A percentile compares a stretch with the other conserved stretches of the same genome.
Conservation (phyloP, 2,797 vertebrate species). For the Megalops cyprinoides region DNA sequence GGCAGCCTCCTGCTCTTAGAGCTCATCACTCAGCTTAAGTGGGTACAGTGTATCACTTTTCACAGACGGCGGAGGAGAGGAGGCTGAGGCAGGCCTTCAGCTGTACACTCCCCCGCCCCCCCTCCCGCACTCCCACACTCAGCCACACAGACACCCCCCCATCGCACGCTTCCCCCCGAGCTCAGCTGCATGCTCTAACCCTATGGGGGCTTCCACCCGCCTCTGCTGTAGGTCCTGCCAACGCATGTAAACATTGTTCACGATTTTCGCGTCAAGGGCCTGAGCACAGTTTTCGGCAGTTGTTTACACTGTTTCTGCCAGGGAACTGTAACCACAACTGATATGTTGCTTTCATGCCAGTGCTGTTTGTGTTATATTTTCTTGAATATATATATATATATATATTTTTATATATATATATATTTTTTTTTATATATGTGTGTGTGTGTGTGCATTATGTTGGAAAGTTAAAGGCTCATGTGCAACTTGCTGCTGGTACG, state of each 20-base stretch:
- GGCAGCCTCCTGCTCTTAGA: constrained; percentile 78
- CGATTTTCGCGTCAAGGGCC: not conserved
- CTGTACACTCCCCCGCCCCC: constrained; percentile 35
- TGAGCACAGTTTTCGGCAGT: not conserved
- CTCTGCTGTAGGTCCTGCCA: constrained; percentile 29
- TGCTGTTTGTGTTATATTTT: not conserved
- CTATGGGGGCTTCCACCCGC: constrained; percentile 39
- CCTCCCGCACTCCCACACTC: constrained; percentile 38
- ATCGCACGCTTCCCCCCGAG: no score
- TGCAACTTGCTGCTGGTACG: not conserved
- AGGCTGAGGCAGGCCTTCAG: not conserved
- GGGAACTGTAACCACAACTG: not conserved
- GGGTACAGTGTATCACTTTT: constrained; percentile 35
- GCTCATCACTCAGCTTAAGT: constrained; percentile 77
- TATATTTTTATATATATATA: no score
- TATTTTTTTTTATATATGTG: no score
- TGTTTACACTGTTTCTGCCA: not conserved
- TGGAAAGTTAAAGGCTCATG: not conserved
- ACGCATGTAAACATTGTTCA: constrained; percentile 47
- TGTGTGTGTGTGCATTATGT: not conserved
- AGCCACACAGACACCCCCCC: no score
- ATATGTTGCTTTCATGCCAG: not conserved
- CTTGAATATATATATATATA: no score
- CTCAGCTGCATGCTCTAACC: no score
- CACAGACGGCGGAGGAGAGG: constrained; percentile 42